phyloP scores from a whole-genome alignment of 2,888 invertebrate species.

The Acheta domesticus region DNA sequence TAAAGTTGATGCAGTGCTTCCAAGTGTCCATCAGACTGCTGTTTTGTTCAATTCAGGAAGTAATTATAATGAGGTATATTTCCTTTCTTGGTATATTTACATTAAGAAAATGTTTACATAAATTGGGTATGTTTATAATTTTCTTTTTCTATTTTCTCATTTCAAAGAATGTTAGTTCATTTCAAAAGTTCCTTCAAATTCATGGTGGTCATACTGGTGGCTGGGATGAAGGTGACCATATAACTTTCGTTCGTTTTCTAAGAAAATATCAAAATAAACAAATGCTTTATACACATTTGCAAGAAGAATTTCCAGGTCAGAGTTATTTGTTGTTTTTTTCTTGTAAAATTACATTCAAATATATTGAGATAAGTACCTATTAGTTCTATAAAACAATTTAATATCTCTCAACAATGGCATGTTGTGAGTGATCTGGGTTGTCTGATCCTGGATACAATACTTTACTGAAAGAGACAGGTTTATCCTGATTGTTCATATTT shows the following conservation, averaged over 20 bases:
- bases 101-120: neutral
- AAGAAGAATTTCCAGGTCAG: conserved; percentile 31
- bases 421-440: no score
- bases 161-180: conserved; percentile 29
- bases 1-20: conserved; percentile 18
- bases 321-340: neutral
- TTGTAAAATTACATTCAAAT: no score
- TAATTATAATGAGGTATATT: conserved; percentile 22
- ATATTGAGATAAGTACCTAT: no score
- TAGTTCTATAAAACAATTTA: no score
- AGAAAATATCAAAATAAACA: conserved; percentile 29
- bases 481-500: no score
- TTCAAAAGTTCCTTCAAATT: conserved; percentile 34
- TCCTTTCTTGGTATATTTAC: neutral
- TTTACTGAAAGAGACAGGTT: rapidly evolving
- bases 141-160: neutral
- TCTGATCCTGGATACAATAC: no score
- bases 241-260: conserved; percentile 35
- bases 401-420: no score
- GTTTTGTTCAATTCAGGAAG: neutral
- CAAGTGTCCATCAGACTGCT: neutral
- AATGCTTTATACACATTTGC: conserved; percentile 30
- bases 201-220: conserved; percentile 39
- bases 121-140: neutral
- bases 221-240: conserved; percentile 39